Base-by-base conservation (phyloP, 92 coral and sea anemone species). In the Pocillopora meandrina region DNA sequence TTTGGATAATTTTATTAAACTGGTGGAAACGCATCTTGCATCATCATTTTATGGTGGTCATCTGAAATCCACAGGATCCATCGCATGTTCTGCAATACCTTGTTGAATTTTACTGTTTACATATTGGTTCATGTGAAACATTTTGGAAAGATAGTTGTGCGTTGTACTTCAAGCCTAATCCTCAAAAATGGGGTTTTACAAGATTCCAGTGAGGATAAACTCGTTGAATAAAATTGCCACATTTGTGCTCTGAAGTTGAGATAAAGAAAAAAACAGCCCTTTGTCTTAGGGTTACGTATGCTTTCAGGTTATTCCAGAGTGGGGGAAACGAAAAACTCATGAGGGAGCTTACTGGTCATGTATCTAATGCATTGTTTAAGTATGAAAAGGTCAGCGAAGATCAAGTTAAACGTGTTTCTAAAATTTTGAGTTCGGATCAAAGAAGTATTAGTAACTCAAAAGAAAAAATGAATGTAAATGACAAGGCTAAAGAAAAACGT, bases 141-240 rank as follows among this genome's bases (percentile, higher is more conserved):
- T 42, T 71, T 58, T 56, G 66, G 58, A 42, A 56, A 18, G 58
- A 79, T 55, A 64, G 59, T 56, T 66, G 75, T 21, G 85, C 89
- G 17, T 86, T 86, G 61, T 78, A 86, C 75, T 71, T 76, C 79
- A 86, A 56, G 71, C 89, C 71, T 77, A 77, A 56, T 67, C 65
- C 79, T 68, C 75, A 69, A 64, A 78, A 18, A 17, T 63, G 20
- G 67, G 67, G 18, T 63, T 70, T 64, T 64, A 71, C 70, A 76
- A 77, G 73, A 56, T 78, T 67, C 75, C 85, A 34, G 85, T 88
- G 56, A 81, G 85, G 23, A 66, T 78, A 18, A 79, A 88, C 75
- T 76, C 85, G 65, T 61, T 76, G 13, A 76, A 75, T 76, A 84
- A 76, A 56, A 84, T 52, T 84, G 82, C 82, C 82, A 1, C 82